Evolutionary conservation across 2,113 vertebrate species (phyloP).

Genomic region (Mastomys natalensis): DNA sequence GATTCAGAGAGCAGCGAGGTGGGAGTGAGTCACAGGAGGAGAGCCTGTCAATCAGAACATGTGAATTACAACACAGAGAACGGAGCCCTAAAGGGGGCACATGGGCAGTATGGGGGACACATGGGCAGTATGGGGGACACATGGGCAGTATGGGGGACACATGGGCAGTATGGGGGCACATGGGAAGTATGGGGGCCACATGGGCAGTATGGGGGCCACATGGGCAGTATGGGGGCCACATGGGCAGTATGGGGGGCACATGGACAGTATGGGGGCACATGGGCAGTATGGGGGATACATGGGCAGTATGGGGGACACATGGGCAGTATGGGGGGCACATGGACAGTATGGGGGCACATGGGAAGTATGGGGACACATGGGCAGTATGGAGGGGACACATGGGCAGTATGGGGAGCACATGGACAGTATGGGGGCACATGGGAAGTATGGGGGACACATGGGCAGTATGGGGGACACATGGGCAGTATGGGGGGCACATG

Average conservation of each 20-base stretch:
- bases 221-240: accelerated
- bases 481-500: too few species aligned
- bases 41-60: background rate
- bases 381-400: accelerated
- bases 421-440: background rate
- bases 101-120: background rate
- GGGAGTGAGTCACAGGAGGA: background rate
- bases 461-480: too few species aligned
- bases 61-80: background rate
- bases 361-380: background rate
- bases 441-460: too few species aligned
- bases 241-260: accelerated
- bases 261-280: background rate
- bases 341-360: accelerated
- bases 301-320: accelerated
- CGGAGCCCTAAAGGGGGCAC: accelerated
- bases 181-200: too few species aligned
- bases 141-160: too few species aligned
- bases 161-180: too few species aligned
- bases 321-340: background rate
- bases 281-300: accelerated
- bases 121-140: too few species aligned
- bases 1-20: background rate
- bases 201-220: accelerated
- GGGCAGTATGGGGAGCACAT: accelerated